phyloP scores from a whole-genome alignment of 2,113 vertebrate genomes.

The Eurypyga helias region DNA sequence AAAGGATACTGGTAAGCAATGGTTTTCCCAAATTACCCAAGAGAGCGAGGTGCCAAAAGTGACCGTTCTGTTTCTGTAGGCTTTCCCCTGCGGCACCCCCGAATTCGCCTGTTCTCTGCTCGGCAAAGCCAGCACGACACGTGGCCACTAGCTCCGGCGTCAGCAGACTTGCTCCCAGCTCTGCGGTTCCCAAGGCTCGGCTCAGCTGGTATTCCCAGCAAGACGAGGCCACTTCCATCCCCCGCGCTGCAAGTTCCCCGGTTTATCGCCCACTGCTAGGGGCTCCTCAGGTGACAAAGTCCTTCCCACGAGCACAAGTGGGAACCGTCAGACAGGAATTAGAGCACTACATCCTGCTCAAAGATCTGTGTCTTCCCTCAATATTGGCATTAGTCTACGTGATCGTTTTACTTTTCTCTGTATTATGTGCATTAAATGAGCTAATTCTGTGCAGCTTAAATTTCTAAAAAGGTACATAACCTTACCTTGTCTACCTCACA shows the following conservation, averaged over 20 bases:
- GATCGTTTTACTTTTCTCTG: not conserved
- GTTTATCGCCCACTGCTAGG: not conserved
- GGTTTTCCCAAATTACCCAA: not conserved
- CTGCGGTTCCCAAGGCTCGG: not conserved
- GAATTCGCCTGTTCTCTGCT: not conserved
- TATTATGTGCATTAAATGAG: not conserved
- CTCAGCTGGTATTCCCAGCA: not conserved
- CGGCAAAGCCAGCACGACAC: not conserved
- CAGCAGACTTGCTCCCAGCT: not conserved
- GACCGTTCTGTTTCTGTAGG: not conserved
- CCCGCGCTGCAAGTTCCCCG: not conserved
- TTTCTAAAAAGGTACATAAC: not conserved
- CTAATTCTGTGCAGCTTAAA: not conserved
- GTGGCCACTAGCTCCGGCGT: fast-evolving
- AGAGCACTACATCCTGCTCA: not conserved
- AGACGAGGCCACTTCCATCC: not conserved
- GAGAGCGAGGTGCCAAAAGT: not conserved
- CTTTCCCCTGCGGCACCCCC: not conserved
- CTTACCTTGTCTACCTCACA: not conserved
- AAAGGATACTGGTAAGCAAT: not conserved
- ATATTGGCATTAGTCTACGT: not conserved
- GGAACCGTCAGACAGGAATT: not conserved
- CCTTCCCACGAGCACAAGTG: not conserved
- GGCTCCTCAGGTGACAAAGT: not conserved
- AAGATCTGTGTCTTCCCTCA: not conserved